These are phyloP conservation scores for Linnaemya vulpina DNA, from an alignment of 2,888 invertebrate genomes.

Conservation along the genomic window DNA sequence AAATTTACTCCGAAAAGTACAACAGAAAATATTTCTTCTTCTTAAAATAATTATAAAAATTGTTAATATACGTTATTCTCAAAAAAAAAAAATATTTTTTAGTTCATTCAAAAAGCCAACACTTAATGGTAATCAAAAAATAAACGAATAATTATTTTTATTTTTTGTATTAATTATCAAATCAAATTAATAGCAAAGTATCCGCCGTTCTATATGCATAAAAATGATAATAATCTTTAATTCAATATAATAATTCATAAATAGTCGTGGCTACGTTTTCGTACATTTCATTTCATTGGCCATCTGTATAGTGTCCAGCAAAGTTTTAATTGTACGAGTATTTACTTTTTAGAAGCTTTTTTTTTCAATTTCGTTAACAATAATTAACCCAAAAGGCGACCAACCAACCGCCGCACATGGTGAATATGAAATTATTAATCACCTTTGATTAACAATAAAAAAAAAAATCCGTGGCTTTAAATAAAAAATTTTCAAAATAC, in stretches of 20 bases:
- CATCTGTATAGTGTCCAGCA: neutral
- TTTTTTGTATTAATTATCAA: constrained; percentile 39
- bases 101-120: neutral
- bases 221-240: constrained; percentile 2
- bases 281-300: neutral
- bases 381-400: constrained; percentile 65
- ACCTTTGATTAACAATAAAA: constrained; percentile 49
- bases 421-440: constrained; percentile 70
- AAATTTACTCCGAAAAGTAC: too few relatives aligned
- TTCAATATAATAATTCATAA: neutral
- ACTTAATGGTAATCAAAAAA: neutral
- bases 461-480: constrained; percentile 23
- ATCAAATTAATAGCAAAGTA: constrained; percentile 44
- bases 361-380: constrained; percentile 41
- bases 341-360: constrained; percentile 14
- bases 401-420: constrained; percentile 67
- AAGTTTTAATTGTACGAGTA: constrained; percentile 15
- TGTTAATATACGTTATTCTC: too few relatives aligned
- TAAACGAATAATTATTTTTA: neutral
- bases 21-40: too few relatives aligned
- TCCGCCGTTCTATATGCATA: neutral
- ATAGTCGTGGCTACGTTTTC: neutral
- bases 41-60: too few relatives aligned
- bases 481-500: constrained; percentile 28
- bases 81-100: neutral